Percentiles rank a stretch among this genome's conserved stretches.
Evolutionary conservation across 1,140 invertebrate species (phyloP).

Genomic region (Philotrypesis tridentata): DNA sequence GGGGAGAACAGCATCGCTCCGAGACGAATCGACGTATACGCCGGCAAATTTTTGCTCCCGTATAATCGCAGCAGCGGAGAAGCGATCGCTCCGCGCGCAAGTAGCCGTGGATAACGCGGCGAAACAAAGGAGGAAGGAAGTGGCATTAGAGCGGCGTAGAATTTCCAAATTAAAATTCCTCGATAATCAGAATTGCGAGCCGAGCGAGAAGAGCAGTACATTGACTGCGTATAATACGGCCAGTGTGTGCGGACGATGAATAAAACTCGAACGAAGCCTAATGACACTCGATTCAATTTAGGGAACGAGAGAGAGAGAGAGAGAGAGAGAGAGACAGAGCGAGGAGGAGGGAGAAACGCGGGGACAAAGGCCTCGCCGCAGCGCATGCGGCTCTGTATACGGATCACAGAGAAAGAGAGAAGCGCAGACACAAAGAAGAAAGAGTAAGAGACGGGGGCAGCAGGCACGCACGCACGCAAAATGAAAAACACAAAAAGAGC

Average conservation of each 20-base stretch:
- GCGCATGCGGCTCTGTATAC: not conserved
- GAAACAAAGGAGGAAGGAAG: not conserved
- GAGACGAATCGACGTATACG: not conserved
- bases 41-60: not conserved
- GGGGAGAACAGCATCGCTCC: too few relatives aligned
- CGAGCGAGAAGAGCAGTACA: not conserved
- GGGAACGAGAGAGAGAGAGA: constrained; percentile 24
- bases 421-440: constrained; percentile 14
- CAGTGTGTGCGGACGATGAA: not conserved
- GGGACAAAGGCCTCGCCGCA: constrained; percentile 18
- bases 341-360: too few relatives aligned
- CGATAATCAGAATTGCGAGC: constrained; percentile 32
- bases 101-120: not conserved
- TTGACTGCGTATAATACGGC: not conserved
- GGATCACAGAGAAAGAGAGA: not conserved
- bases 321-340: too few relatives aligned
- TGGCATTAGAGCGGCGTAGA: not conserved
- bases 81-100: not conserved
- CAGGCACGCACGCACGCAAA: not conserved
- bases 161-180: constrained; percentile 29
- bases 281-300: constrained; percentile 41
- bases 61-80: not conserved
- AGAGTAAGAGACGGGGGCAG: not conserved
- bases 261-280: constrained; percentile 34
- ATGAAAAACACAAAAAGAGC: constrained; percentile 5